Base-by-base conservation (phyloP, 2,113 vertebrate species). In the Etheostoma spectabile region DNA sequence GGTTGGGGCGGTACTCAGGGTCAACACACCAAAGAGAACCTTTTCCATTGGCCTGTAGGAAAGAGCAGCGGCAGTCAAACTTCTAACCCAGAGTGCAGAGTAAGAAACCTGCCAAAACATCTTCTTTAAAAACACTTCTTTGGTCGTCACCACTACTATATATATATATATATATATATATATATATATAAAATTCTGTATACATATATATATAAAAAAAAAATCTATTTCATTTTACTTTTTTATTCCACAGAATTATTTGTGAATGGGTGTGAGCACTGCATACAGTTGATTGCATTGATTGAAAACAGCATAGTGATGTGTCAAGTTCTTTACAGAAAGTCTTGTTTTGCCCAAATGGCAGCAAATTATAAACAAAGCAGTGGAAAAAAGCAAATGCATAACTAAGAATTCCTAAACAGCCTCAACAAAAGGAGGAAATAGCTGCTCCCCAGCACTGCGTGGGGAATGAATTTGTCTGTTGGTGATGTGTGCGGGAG, bases 1-100 rank as follows among this genome's bases (percentile, higher is more conserved):
- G 96, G 90, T 96, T 99, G 74, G 98, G 98, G 86, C 98, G 98
- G 46, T 99, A 99, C 91, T 99, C 98, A 1, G 98, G 98, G 93
- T 99, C 97, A 77, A 99, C 97, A 1, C 98, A 99, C 98, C 98
- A 99, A 67, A 99, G 93, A 0, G 98, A 99, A 88, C 98, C 98
- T 95, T 99, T 99, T 71, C 98, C 98, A 87, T 97, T 99, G 88
- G 97, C 96, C 98, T 99, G 94, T n/a, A n/a, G 60, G 42, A 73
- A 35, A 75, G 13, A 85, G 46, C 61, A 59, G 11, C 4, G 14
- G 75, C 42, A 63, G 74, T 83, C 53, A 90, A 66, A 77, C 49
- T 0, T 52, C 5, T 22, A 42, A 19, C 16, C 30, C 12, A 55
- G 19, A 22, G 27, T 24, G 51, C 18, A 51, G 59, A 51, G 10